phyloP scores from a whole-genome alignment of 2,888 invertebrate species.

The Amiota minor region DNA sequence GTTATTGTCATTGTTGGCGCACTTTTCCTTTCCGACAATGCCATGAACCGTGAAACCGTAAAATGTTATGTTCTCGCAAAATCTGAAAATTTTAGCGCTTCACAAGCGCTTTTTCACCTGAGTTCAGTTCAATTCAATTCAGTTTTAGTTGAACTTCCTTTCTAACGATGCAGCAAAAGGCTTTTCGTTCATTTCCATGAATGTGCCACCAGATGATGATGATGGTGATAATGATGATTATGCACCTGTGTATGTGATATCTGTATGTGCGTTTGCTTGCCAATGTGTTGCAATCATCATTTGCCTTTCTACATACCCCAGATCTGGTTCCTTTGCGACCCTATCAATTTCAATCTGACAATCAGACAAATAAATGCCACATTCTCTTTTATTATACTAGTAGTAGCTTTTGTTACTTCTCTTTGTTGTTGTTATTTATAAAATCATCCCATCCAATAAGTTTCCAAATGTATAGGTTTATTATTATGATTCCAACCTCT shows the following conservation, averaged over 20 bases:
- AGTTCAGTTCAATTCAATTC: not conserved
- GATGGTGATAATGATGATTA: too few species aligned
- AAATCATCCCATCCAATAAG: too few species aligned
- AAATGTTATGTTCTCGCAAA: conserved; percentile 66
- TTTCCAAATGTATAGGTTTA: too few species aligned
- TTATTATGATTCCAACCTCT: too few species aligned
- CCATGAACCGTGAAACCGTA: conserved; percentile 69
- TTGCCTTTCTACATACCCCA: too few species aligned
- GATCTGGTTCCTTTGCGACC: too few species aligned
- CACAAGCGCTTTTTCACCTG: conserved; percentile 53
- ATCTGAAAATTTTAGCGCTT: conserved; percentile 67
- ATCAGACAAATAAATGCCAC: too few species aligned
- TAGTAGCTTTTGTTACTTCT: too few species aligned
- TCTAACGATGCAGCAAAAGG: not conserved
- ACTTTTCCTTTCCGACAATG: conserved; percentile 54
- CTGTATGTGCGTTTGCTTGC: not conserved
- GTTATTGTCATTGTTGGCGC: not conserved
- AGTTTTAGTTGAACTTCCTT: conserved; percentile 30
- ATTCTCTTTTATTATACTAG: too few species aligned
- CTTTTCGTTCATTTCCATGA: not conserved
- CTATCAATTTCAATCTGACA: too few species aligned
- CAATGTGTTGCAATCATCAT: not conserved
- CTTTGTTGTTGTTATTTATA: too few species aligned
- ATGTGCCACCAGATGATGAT: not conserved
- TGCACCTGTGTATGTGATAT: not conserved